Conservation (phyloP, 1,140 invertebrate genomes). For the Nylanderia fulva region DNA sequence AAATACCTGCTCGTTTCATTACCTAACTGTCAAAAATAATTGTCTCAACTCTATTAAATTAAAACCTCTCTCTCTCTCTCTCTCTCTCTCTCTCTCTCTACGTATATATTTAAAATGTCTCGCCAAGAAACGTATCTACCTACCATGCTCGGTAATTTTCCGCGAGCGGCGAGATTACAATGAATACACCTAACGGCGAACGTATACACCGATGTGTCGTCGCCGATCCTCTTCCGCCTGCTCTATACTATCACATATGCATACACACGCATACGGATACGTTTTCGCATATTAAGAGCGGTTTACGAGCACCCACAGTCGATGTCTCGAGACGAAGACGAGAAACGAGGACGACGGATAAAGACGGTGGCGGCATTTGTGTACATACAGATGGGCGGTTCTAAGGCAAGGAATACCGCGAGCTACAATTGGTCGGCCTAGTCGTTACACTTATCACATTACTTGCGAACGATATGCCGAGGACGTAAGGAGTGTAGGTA, state of each 20-base stretch:
- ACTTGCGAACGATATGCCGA: slow-evolving; percentile 58
- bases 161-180: slow-evolving; percentile 63
- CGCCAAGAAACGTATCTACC: background rate
- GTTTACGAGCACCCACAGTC: background rate
- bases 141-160: slow-evolving; percentile 69
- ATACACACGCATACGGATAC: background rate
- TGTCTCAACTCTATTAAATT: background rate
- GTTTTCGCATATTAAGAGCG: background rate
- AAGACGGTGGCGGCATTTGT: slow-evolving; percentile 72
- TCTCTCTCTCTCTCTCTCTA: no score
- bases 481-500: background rate
- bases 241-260: background rate
- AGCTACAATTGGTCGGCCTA: slow-evolving; percentile 79
- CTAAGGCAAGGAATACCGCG: slow-evolving; percentile 66
- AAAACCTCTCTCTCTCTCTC: no score
- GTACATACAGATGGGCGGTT: slow-evolving; percentile 80
- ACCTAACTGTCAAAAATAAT: background rate
- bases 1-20: background rate
- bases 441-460: slow-evolving; percentile 82
- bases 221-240: slow-evolving; percentile 22
- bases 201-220: slow-evolving; percentile 50
- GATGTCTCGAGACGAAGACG: slow-evolving; percentile 39
- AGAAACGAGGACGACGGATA: slow-evolving; percentile 32
- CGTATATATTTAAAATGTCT: background rate
- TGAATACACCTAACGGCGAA: slow-evolving; percentile 22